Percentiles rank a stretch among this genome's conserved stretches.
These are phyloP conservation scores for Pachliopta kotzebuea DNA, from an alignment of 2,888 invertebrate genomes.

Conservation along the genomic window DNA sequence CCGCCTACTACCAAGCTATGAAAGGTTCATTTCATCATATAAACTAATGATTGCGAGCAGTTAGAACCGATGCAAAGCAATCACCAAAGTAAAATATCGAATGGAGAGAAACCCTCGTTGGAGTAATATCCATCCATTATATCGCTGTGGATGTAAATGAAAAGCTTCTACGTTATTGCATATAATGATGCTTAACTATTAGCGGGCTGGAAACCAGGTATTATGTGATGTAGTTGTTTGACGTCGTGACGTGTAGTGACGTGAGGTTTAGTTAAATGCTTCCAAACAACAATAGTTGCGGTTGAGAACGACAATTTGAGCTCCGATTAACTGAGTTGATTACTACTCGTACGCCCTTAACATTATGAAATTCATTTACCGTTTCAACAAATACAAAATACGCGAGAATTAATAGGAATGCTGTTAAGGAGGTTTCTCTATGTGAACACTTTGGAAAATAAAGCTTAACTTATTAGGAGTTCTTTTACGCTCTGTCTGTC, in stretches of 20 bases:
- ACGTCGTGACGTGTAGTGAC: slow-evolving; percentile 19
- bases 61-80: neutral
- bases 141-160: slow-evolving; percentile 11
- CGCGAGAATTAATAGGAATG: neutral
- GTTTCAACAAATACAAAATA: no score
- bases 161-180: slow-evolving; percentile 17
- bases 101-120: slow-evolving; percentile 18
- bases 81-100: slow-evolving; percentile 10
- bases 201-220: slow-evolving; percentile 9
- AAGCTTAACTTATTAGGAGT: no score
- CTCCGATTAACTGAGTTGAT: slow-evolving; percentile 11
- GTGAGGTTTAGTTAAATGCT: slow-evolving; percentile 4
- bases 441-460: no score
- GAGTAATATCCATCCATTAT: slow-evolving; percentile 19
- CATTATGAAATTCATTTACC: neutral
- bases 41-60: no score
- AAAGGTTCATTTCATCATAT: no score
- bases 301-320: slow-evolving; percentile 24
- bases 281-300: slow-evolving; percentile 8
- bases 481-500: no score
- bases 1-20: no score
- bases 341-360: neutral
- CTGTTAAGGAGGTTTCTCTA: no score
- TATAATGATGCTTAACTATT: slow-evolving; percentile 20
- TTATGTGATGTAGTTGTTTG: slow-evolving; percentile 17